phyloP scores from a whole-genome alignment of 2,888 invertebrate genomes.

The Notodonta dromedarius region DNA sequence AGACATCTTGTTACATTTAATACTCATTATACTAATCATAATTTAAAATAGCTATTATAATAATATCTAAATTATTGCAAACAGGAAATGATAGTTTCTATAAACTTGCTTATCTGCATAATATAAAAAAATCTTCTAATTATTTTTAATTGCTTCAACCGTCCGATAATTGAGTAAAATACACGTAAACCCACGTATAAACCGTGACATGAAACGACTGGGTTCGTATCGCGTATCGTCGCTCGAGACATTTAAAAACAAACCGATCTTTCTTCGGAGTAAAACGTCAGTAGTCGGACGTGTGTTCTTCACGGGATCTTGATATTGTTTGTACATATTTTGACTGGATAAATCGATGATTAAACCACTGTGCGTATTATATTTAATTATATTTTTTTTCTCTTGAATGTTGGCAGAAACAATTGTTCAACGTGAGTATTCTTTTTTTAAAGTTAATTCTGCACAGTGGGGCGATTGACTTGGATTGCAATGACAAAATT shows the following conservation, averaged over 20 bases:
- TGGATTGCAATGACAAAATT: not conserved
- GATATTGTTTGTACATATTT: slow-evolving; percentile 72
- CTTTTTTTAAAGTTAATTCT: not conserved
- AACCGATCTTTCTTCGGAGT: slow-evolving; percentile 61
- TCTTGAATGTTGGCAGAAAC: not conserved
- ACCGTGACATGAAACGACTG: slow-evolving; percentile 68
- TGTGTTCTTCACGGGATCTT: slow-evolving; percentile 60
- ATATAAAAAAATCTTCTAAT: slow-evolving; percentile 19
- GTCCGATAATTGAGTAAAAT: slow-evolving; percentile 34
- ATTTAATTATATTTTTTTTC: slow-evolving; percentile 26
- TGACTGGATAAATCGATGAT: slow-evolving; percentile 70
- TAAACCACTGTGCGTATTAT: slow-evolving; percentile 54
- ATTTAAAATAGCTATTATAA: too few relatives aligned
- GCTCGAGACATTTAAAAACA: slow-evolving; percentile 78
- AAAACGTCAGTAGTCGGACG: slow-evolving; percentile 63
- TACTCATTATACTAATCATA: not conserved
- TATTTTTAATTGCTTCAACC: slow-evolving; percentile 31
- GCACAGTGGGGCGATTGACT: not conserved
- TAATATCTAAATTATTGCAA: not conserved
- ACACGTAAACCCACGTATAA: slow-evolving; percentile 29
- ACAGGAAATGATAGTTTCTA: not conserved
- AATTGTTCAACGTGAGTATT: not conserved
- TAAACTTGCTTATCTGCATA: not conserved
- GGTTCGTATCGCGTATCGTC: slow-evolving; percentile 58
- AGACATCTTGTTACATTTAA: not conserved